Evolutionary conservation across 2,113 vertebrate species (phyloP).

Genomic region (Lampris megalopsis): DNA sequence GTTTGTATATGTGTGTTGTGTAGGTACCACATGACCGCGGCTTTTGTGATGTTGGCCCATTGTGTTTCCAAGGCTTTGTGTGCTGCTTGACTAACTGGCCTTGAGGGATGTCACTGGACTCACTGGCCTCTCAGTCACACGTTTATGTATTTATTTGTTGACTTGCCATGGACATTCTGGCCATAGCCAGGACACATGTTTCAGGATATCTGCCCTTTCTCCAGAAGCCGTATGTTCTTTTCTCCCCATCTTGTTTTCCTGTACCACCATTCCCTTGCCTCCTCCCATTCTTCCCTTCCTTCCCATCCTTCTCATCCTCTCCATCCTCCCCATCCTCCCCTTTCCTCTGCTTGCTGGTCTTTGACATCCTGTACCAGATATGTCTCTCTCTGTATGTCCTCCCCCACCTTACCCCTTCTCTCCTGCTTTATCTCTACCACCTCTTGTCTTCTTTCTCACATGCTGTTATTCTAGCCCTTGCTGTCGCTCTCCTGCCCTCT

Average conservation of each 20-base stretch:
- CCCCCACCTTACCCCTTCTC: too few species aligned
- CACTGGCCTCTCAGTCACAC: slow-evolving; percentile 32
- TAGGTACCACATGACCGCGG: neutral
- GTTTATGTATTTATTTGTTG: neutral
- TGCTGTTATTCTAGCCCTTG: too few species aligned
- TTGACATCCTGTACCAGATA: too few species aligned
- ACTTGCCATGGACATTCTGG: too few species aligned
- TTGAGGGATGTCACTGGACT: slow-evolving; percentile 27
- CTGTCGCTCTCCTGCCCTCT: slow-evolving; percentile 44
- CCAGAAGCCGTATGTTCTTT: neutral
- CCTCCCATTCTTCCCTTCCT: neutral
- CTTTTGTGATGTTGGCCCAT: neutral
- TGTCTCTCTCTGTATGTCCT: slow-evolving; percentile 65
- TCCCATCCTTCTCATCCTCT: neutral
- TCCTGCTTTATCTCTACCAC: too few species aligned
- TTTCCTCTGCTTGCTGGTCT: slow-evolving; percentile 62
- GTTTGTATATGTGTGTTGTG: slow-evolving; percentile 30
- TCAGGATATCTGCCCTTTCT: slow-evolving; percentile 26
- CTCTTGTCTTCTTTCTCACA: too few species aligned
- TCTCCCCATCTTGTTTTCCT: neutral
- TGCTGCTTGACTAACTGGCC: slow-evolving; percentile 32
- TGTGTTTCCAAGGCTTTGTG: neutral
- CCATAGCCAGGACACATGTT: neutral
- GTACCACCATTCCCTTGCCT: neutral
- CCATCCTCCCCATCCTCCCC: neutral